Evolutionary conservation across 2,113 vertebrate species (phyloP).

Genomic region (Cottus gobio): DNA sequence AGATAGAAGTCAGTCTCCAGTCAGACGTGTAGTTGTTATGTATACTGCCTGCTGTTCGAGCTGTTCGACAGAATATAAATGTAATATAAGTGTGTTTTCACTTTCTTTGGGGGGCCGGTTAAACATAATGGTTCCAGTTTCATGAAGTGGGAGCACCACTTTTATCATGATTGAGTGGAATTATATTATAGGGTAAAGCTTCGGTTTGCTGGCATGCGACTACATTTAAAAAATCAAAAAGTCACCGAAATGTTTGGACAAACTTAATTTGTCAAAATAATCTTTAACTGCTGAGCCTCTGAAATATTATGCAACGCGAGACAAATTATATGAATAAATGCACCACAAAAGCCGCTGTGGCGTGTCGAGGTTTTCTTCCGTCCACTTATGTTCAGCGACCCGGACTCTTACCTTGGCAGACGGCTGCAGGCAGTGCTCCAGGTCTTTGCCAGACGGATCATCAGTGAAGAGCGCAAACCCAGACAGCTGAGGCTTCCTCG

Average conservation of each 20-base stretch:
- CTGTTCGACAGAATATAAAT: background rate
- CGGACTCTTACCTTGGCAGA: conserved; percentile 82
- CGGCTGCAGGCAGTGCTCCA: conserved; percentile 89
- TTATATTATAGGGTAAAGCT: conserved; percentile 16
- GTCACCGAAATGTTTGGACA: conserved; percentile 3
- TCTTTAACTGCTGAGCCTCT: background rate
- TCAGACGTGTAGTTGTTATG: background rate
- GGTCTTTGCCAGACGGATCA: conserved; percentile 88
- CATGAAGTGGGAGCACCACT: background rate
- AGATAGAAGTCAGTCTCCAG: background rate
- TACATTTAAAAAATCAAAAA: background rate
- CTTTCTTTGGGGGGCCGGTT: background rate
- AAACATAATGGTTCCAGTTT: conserved; percentile 10
- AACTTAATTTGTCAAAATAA: conserved; percentile 11
- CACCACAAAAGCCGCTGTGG: conserved; percentile 5
- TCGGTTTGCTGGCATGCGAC: background rate
- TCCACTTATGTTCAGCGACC: conserved; percentile 13
- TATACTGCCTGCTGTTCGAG: background rate
- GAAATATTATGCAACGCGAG: conserved; percentile 11
- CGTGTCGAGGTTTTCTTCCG: background rate
- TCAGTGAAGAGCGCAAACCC: conserved; percentile 91
- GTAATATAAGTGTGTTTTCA: background rate
- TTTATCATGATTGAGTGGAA: conserved; percentile 18
- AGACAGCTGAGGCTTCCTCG: conserved; percentile 86
- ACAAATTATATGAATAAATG: conserved; percentile 4